Conservation (phyloP, 30 jellyfish, hydroid and myxozoan genomes). For the Hydractinia symbiolongicarpus region DNA sequence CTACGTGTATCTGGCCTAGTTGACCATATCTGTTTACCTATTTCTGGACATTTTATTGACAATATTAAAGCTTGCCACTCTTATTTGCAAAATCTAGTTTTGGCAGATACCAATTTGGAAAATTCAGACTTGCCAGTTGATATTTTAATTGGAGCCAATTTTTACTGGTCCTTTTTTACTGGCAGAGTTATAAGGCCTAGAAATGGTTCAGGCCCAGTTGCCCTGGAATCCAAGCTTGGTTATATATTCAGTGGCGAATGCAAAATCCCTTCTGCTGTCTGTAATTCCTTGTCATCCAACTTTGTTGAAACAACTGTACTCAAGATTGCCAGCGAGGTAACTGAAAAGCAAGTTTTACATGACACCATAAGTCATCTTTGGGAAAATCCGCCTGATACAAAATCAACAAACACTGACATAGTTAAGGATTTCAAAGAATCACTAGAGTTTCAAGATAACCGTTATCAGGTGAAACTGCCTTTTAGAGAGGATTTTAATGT, state of each 20-base stretch:
- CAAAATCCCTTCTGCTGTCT: not conserved
- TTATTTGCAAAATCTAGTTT: not conserved
- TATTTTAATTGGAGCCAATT: constrained; percentile 1
- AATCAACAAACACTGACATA: too few species aligned
- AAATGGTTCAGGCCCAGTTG: too few species aligned
- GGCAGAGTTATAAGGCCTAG: not conserved
- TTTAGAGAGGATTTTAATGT: too few species aligned
- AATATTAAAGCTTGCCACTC: not conserved
- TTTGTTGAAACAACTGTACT: too few species aligned
- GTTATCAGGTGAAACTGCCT: too few species aligned
- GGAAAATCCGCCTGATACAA: too few species aligned
- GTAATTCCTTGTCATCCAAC: too few species aligned
- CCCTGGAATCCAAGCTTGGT: not conserved
- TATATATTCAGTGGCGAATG: not conserved
- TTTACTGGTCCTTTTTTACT: not conserved
- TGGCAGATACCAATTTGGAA: not conserved
- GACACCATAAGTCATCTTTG: too few species aligned
- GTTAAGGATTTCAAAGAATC: too few species aligned
- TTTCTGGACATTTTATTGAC: not conserved
- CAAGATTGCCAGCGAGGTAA: too few species aligned
- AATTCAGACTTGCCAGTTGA: not conserved
- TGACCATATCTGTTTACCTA: not conserved
- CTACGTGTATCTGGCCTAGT: not conserved
- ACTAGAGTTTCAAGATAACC: too few species aligned
- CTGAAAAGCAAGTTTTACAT: too few species aligned